A percentile compares a stretch with the other conserved stretches of the same genome.
Conservation (phyloP, 2,113 vertebrate genomes). For the Grammomys surdaster region DNA sequence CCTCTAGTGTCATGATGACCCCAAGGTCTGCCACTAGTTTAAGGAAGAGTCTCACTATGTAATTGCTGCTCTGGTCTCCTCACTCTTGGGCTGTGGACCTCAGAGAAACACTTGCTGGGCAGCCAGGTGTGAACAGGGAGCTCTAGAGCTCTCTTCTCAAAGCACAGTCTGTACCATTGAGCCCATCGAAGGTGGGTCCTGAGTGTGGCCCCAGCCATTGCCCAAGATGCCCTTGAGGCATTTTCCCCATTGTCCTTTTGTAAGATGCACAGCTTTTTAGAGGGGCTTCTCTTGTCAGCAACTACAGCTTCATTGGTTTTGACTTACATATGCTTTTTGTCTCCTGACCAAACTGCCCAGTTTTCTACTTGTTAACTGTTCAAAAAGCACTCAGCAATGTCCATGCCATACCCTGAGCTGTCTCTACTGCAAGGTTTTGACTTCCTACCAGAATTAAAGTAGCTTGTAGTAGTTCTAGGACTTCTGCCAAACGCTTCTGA, state of each 20-base stretch:
- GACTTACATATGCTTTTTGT: background rate
- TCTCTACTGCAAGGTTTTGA: background rate
- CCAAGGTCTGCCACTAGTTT: background rate
- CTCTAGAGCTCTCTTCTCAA: background rate
- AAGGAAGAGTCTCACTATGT: too few relatives aligned
- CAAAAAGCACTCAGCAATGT: background rate
- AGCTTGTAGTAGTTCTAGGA: background rate
- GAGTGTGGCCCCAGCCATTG: background rate
- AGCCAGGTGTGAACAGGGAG: background rate
- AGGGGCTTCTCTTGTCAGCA: background rate
- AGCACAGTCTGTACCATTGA: background rate
- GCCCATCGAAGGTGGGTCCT: background rate
- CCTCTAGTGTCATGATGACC: background rate
- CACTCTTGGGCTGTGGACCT: background rate
- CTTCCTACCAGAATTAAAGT: background rate
- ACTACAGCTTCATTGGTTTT: background rate
- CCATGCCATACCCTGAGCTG: background rate
- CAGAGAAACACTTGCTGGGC: background rate
- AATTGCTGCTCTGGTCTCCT: background rate
- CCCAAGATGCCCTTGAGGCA: background rate
- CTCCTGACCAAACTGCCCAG: background rate
- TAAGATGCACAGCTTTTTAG: background rate
- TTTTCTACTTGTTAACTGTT: background rate
- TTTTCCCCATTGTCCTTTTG: background rate
- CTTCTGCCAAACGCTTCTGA: background rate